Conservation (phyloP, 2,113 vertebrate genomes). For the Cyprinodon brontotheroides region DNA sequence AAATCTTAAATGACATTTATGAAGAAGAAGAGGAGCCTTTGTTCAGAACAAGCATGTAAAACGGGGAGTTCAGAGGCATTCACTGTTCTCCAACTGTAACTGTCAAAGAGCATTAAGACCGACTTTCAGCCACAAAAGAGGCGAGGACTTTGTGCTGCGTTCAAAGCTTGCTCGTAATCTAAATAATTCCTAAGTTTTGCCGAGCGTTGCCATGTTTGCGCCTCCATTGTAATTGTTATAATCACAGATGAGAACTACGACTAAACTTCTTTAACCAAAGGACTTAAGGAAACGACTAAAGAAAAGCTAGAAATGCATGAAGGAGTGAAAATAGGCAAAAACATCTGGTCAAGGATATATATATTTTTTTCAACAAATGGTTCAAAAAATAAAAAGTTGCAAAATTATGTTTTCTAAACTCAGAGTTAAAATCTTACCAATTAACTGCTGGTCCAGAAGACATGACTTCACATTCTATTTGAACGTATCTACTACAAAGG, state of each 20-base stretch:
- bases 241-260: neutral
- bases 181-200: neutral
- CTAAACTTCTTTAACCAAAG: neutral
- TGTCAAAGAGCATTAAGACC: conserved; percentile 48
- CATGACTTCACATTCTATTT: no score
- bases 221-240: neutral
- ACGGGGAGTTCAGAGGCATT: neutral
- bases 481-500: no score
- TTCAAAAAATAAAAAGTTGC: neutral
- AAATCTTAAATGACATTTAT: neutral
- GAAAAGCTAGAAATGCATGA: neutral
- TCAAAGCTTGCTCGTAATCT: conserved; percentile 54
- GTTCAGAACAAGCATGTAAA: neutral
- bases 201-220: neutral
- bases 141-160: conserved; percentile 60
- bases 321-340: neutral
- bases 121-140: conserved; percentile 39
- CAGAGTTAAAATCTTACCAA: no score
- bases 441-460: no score
- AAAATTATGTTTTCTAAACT: neutral
- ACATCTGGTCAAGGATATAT: neutral
- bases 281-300: neutral
- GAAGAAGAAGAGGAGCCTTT: conserved; percentile 1
- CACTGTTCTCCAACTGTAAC: conserved; percentile 8
- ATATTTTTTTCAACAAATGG: neutral